phyloP scores from a whole-genome alignment of 53 echinoderm and acorn worm species.

The Mesocentrotus franciscanus region DNA sequence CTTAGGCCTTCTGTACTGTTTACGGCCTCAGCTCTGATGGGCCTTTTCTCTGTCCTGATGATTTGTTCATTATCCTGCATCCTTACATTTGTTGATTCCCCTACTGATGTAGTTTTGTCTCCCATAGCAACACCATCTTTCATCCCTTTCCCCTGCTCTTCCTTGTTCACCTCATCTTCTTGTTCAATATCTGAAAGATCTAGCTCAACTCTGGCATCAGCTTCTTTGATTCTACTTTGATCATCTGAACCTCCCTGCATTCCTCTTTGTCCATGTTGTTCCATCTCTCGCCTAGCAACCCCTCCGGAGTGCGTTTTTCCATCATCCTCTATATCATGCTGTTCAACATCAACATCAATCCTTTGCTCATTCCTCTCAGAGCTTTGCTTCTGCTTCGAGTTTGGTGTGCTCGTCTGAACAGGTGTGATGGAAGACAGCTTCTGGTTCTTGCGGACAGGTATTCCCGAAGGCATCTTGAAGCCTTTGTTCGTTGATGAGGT shows the following conservation, averaged over 20 bases:
- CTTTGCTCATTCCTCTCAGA: neutral
- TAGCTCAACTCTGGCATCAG: constrained; percentile 15
- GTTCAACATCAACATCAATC: neutral
- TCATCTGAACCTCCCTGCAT: neutral
- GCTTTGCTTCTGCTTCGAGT: constrained; percentile 30
- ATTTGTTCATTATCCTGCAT: neutral
- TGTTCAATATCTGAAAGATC: constrained; percentile 50
- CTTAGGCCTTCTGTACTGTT: neutral
- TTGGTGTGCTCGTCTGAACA: constrained; percentile 59
- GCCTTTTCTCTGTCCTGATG: neutral
- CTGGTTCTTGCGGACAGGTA: constrained; percentile 63
- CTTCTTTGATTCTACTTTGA: neutral
- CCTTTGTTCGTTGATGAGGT: neutral
- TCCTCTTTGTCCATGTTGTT: neutral
- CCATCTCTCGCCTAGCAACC: neutral
- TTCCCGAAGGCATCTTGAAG: constrained; percentile 62
- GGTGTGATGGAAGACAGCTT: constrained; percentile 54
- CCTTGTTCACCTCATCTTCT: constrained; percentile 29
- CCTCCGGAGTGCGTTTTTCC: neutral
- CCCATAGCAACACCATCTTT: neutral
- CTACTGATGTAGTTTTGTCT: neutral
- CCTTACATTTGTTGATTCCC: neutral
- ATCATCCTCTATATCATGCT: neutral
- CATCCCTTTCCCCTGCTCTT: neutral
- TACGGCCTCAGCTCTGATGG: neutral